These are phyloP conservation scores for Leucophenga maculata DNA, from an alignment of 2,888 invertebrate species.

Conservation along the genomic window DNA sequence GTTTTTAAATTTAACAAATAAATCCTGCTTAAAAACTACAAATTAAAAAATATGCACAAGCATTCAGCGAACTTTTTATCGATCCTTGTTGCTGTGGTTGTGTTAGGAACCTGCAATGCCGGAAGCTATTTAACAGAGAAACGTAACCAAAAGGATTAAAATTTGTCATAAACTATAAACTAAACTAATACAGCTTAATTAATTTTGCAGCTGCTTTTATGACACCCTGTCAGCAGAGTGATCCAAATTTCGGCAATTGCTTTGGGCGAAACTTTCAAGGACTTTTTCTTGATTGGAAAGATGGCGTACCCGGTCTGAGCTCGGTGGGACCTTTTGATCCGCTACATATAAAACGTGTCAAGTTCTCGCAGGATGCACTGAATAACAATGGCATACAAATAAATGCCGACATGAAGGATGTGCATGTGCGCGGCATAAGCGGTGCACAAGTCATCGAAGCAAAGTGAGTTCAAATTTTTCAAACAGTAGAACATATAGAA, in stretches of 20 bases:
- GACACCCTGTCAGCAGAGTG: constrained; percentile 42
- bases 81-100: constrained; percentile 10
- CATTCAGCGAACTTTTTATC: not conserved
- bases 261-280: constrained; percentile 43
- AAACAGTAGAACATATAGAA: constrained; percentile 37
- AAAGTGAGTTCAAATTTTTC: constrained; percentile 70
- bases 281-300: constrained; percentile 48
- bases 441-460: constrained; percentile 76
- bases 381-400: constrained; percentile 70
- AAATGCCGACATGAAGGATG: constrained; percentile 78
- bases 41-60: not conserved
- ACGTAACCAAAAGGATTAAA: constrained; percentile 36
- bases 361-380: constrained; percentile 40
- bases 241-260: constrained; percentile 40
- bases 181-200: not conserved
- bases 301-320: constrained; percentile 54
- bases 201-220: constrained; percentile 42
- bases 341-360: constrained; percentile 47
- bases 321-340: constrained; percentile 51
- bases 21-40: not conserved
- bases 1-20: not conserved
- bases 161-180: not conserved
- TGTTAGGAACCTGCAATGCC: constrained; percentile 1
- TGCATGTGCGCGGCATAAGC: constrained; percentile 77
- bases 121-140: constrained; percentile 45